A percentile compares a stretch with the other conserved stretches of the same genome.
Evolutionary conservation across 2,113 vertebrate species (phyloP).

Genomic region (Oryzias celebensis): DNA sequence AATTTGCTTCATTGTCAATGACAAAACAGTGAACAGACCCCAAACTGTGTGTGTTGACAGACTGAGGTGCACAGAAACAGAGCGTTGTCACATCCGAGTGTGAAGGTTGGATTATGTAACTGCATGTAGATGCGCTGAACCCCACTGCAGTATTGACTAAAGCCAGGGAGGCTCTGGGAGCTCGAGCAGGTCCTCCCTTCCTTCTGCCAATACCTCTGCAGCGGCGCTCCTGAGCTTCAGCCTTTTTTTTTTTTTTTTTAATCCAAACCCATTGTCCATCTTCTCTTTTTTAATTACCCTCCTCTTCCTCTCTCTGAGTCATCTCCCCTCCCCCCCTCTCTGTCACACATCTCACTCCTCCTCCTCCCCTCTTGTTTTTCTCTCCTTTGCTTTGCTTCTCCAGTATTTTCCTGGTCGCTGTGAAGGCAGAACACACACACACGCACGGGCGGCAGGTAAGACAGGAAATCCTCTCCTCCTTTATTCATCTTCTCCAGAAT

Average conservation of each 20-base stretch:
- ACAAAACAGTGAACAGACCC: too few relatives aligned
- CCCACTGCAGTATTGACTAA: conserved; percentile 48
- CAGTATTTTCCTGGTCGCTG: conserved; percentile 60
- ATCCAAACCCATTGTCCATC: conserved; percentile 49
- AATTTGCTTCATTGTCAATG: too few relatives aligned
- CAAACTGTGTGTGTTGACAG: neutral
- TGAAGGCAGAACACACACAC: conserved; percentile 57
- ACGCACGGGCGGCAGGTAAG: conserved; percentile 71
- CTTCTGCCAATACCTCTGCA: conserved; percentile 50
- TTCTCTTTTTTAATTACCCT: conserved; percentile 63
- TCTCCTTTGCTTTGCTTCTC: conserved; percentile 40
- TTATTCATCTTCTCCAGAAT: conserved; percentile 12
- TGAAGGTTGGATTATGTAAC: conserved; percentile 54
- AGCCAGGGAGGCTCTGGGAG: conserved; percentile 21
- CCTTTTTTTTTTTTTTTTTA: conserved; percentile 37
- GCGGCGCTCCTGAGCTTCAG: conserved; percentile 40
- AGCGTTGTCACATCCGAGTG: conserved; percentile 8
- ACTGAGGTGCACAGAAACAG: conserved; percentile 9
- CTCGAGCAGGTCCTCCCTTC: conserved; percentile 21
- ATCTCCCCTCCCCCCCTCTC: conserved; percentile 70
- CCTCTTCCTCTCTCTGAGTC: conserved; percentile 70
- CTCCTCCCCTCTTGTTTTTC: conserved; percentile 43
- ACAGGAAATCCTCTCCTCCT: conserved; percentile 37
- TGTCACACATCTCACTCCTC: conserved; percentile 46
- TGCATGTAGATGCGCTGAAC: conserved; percentile 37